A percentile compares a stretch with the other conserved stretches of the same genome.
Evolutionary conservation across 1,140 invertebrate genomes (phyloP).

Genomic region (Magallana angulata): DNA sequence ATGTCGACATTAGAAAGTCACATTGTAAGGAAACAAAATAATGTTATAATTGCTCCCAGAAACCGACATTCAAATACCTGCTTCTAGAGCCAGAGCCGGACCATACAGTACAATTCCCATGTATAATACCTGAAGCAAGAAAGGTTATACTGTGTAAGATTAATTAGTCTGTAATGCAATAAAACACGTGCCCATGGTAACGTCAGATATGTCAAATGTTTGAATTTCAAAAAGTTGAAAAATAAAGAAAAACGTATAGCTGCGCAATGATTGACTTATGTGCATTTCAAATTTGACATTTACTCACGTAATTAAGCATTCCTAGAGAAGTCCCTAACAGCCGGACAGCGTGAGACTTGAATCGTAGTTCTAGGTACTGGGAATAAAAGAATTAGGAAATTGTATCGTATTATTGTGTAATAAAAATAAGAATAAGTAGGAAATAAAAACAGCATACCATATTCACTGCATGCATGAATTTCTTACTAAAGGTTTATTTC

Average conservation of each 20-base stretch:
- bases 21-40: not conserved
- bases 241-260: too few relatives aligned
- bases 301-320: conserved; percentile 80
- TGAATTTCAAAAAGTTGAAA: too few relatives aligned
- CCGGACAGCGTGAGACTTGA: conserved; percentile 64
- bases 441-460: too few relatives aligned
- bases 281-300: not conserved
- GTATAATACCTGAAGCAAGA: conserved; percentile 86
- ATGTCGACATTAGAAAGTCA: not conserved
- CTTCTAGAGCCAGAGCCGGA: conserved; percentile 91
- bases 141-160: too few relatives aligned
- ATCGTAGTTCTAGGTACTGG: conserved; percentile 87
- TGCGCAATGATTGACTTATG: too few relatives aligned
- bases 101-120: conserved; percentile 95
- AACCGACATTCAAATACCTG: conserved; percentile 84
- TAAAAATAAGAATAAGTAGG: too few relatives aligned
- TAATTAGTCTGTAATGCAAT: too few relatives aligned
- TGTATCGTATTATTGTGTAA: not conserved
- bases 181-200: too few relatives aligned
- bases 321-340: conserved; percentile 66
- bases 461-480: too few relatives aligned
- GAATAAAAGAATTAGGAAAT: not conserved
- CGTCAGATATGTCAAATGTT: too few relatives aligned
- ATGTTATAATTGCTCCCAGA: not conserved
- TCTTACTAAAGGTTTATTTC: too few relatives aligned